Evolutionary conservation across 2,797 vertebrate genomes (phyloP).

Genomic region (Crocodylus rhombifer): DNA sequence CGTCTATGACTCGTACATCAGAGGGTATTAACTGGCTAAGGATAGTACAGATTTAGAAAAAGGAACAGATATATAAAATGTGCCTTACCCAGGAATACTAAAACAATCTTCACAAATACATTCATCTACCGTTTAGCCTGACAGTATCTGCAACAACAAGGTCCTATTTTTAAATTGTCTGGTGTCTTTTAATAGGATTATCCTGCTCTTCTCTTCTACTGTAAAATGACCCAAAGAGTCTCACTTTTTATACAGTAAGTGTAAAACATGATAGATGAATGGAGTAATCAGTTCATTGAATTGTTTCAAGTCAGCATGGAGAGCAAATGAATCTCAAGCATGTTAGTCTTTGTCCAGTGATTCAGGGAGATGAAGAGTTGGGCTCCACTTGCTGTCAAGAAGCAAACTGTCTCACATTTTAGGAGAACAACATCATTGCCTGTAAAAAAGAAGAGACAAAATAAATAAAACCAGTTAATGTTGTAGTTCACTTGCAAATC

Average conservation of each 20-base stretch:
- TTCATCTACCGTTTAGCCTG: constrained; percentile 51
- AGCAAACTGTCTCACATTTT: constrained; percentile 86
- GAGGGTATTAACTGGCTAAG: constrained; percentile 55
- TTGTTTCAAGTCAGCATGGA: constrained; percentile 18
- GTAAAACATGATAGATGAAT: constrained; percentile 37
- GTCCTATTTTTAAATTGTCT: constrained; percentile 42
- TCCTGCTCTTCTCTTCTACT: constrained; percentile 42
- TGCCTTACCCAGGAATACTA: constrained; percentile 32
- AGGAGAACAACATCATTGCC: constrained; percentile 84
- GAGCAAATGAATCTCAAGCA: constrained; percentile 57
- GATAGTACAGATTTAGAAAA: constrained; percentile 52
- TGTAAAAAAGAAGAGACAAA: constrained; percentile 85
- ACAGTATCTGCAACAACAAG: constrained; percentile 33
- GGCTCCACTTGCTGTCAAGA: constrained; percentile 83
- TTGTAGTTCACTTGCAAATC: constrained; percentile 88
- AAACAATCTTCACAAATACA: constrained; percentile 26
- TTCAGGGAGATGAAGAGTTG: constrained; percentile 78
- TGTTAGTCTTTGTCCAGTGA: constrained; percentile 66
- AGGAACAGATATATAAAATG: constrained; percentile 34
- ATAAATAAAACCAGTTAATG: constrained; percentile 86
- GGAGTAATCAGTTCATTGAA: constrained; percentile 25
- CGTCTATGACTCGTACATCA: constrained; percentile 62
- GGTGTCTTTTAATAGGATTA: background rate
- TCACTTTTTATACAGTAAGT: background rate
- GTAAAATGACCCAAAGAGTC: constrained; percentile 12